phyloP scores from a whole-genome alignment of 2,888 invertebrate species.

The Anticlea derivata region DNA sequence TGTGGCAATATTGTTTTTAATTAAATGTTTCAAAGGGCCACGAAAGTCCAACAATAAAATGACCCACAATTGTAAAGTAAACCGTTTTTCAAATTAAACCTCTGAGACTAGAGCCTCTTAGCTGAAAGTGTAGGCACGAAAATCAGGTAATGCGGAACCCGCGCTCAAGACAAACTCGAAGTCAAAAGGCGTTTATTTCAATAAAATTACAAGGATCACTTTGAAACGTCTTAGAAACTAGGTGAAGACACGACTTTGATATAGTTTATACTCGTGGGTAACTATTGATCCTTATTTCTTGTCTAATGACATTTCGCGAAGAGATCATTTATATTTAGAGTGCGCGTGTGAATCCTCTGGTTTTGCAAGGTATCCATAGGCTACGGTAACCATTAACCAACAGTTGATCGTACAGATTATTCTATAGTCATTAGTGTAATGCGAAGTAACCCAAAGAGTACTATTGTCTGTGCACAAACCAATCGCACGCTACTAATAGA shows the following conservation, averaged over 20 bases:
- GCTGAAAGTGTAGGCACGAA: conserved; percentile 17
- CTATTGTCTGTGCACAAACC: no score
- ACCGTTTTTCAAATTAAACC: conserved; percentile 32
- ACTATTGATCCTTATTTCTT: neutral
- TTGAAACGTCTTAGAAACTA: no score
- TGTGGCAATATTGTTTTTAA: conserved; percentile 14
- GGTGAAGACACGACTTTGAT: conserved; percentile 25
- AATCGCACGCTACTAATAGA: no score
- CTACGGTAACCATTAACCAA: no score
- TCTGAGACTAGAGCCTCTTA: conserved; percentile 21
- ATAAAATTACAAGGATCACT: no score
- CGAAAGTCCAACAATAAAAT: conserved; percentile 25
- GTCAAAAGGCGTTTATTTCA: no score
- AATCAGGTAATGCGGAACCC: conserved; percentile 25
- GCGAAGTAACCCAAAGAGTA: no score
- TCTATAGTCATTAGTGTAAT: no score
- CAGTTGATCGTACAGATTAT: no score
- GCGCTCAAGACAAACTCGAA: conserved; percentile 10
- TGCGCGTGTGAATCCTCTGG: no score
- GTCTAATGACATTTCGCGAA: neutral
- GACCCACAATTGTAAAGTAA: conserved; percentile 27
- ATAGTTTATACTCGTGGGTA: conserved; percentile 7
- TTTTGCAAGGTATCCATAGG: no score
- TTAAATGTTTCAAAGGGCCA: conserved; percentile 22
- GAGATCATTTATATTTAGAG: no score